Evolutionary conservation across 2,888 invertebrate genomes (phyloP), one percentile per base, ranked within the genome.

Genomic region (Dicycla oo): DNA sequence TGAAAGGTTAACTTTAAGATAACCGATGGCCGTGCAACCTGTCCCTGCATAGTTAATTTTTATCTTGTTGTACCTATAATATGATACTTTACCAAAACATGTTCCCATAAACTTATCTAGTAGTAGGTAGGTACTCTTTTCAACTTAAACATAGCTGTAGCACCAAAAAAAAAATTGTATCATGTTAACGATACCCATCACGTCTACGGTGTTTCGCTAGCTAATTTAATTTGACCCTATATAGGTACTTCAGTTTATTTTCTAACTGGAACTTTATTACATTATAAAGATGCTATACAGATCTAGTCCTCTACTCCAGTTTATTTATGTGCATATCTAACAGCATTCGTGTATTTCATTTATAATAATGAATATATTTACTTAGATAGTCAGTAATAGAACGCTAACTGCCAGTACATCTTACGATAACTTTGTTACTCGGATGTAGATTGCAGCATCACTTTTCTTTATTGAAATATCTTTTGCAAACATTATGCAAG

Each of bases 251-350:
- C 13, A 43, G 23, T 67, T 54, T 43, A 67, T 54, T 60, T 20
- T 67, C 23, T 54, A 47, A 75, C 67, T 67, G 40, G 30, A 60
- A 47, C 13, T 40, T 45, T 45, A 62, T 30, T 40, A 70, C 64
- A 61, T 56, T 71, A 45, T 65, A 77, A 51, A 49, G 20, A 64
- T 51, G 23, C 49, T 45, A 70, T 45, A 45, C 60, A 76, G 71
- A 51, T 56, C 63, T 43, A 70, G 70, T 51, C 30, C 34, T 30
- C 40, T 54, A 51, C 43, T 18, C 13, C 43, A 38, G 49, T 18
- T 45, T 76, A 76, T 76, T 77, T 76, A 77, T 76, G 77, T 77
- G 77, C 71, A 76, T 71, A 76, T 77, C 78, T 64, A 77, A 77
- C 64, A 60, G 51, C 60, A 70, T 54, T 77, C 38, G 43, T 60